Percentiles rank a stretch among this genome's conserved stretches.
Evolutionary conservation across 2,888 invertebrate genomes (phyloP).

Genomic region (Melieria crassipennis): DNA sequence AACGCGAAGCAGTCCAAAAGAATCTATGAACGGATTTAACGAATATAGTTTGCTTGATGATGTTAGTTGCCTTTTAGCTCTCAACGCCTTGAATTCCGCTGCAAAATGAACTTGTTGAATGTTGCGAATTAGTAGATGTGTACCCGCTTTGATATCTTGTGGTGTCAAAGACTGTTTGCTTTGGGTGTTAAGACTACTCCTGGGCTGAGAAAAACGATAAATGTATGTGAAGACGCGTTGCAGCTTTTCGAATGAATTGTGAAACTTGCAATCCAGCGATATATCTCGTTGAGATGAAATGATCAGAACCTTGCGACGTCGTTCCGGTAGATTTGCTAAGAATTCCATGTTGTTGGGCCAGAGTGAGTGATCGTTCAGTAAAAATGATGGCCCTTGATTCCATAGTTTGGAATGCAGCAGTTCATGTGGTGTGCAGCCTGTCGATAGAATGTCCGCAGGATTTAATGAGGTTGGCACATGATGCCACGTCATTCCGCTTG

Average conservation of each 20-base stretch:
- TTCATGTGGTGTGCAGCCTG: conserved; percentile 22
- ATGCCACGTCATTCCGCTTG: conserved; percentile 34
- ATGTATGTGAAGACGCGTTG: background rate
- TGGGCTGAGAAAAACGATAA: too few relatives aligned
- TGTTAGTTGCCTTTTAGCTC: background rate
- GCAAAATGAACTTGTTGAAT: conserved; percentile 24
- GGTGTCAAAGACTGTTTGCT: conserved; percentile 2
- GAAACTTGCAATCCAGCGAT: conserved; percentile 21
- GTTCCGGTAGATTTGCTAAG: conserved; percentile 16
- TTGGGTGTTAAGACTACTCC: too few relatives aligned
- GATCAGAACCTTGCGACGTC: conserved; percentile 3
- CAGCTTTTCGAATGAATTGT: conserved; percentile 16
- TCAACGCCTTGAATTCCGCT: conserved; percentile 7
- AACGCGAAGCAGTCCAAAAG: conserved; percentile 18
- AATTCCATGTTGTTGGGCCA: conserved; percentile 10
- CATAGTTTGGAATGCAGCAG: conserved; percentile 15
- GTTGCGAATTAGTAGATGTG: background rate
- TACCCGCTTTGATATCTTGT: conserved; percentile 8
- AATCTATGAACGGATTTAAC: background rate
- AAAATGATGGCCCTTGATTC: conserved; percentile 16
- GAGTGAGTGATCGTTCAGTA: background rate
- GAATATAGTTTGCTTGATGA: background rate
- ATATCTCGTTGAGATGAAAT: background rate
- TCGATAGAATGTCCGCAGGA: conserved; percentile 26
- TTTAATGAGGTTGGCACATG: conserved; percentile 28